These are phyloP conservation scores for Pollimyrus isidori DNA, from an alignment of 2,113 vertebrate genomes.

Conservation along the genomic window DNA sequence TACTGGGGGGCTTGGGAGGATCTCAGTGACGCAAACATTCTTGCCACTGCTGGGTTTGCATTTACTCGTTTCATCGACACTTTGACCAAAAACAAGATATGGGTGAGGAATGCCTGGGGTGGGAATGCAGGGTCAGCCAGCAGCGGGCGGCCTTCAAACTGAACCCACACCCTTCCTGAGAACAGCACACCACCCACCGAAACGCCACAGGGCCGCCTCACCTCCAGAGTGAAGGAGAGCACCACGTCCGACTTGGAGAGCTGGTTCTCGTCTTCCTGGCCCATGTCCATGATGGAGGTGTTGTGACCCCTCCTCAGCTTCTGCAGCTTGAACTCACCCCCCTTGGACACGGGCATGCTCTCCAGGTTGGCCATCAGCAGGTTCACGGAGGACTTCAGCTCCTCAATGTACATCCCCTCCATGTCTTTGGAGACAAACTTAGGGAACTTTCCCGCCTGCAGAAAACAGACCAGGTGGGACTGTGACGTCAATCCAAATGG, in stretches of 20 bases:
- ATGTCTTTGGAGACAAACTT: constrained; percentile 92
- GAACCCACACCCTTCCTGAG: background rate
- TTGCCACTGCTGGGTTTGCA: background rate
- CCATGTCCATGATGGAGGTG: constrained; percentile 97
- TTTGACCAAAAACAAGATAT: background rate
- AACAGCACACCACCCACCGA: background rate
- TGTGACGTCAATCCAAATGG: too few species aligned
- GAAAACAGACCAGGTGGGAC: constrained; percentile 15
- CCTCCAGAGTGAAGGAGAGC: constrained; percentile 92
- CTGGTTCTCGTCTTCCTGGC: constrained; percentile 95
- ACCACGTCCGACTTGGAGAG: constrained; percentile 96
- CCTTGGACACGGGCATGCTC: constrained; percentile 98
- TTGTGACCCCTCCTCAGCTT: constrained; percentile 97
- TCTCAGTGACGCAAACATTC: background rate
- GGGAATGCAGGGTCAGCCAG: background rate
- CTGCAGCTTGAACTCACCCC: constrained; percentile 97
- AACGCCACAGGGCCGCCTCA: constrained; percentile 35
- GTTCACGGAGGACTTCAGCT: constrained; percentile 93
- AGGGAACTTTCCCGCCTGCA: constrained; percentile 84
- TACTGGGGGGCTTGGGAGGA: background rate
- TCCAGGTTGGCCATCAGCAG: constrained; percentile 97
- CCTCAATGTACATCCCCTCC: constrained; percentile 95
- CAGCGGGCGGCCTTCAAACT: background rate
- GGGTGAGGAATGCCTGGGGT: background rate
- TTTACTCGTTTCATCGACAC: background rate